Evolutionary conservation across 1,140 invertebrate species (phyloP).

Genomic region (Diabrotica virgifera): DNA sequence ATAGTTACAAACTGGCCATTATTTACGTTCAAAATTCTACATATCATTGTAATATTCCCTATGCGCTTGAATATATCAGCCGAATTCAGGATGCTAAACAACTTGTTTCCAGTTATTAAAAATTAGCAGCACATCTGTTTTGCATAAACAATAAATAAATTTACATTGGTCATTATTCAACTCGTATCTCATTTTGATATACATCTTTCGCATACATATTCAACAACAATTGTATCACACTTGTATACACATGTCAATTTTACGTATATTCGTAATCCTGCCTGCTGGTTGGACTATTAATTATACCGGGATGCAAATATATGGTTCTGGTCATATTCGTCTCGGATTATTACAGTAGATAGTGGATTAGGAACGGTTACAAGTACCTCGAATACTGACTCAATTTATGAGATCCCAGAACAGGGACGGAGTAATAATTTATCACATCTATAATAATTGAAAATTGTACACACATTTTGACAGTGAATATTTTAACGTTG

Average conservation of each 20-base stretch:
- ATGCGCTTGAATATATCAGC: not conserved
- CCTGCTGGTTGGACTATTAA: not conserved
- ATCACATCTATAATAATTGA: no score
- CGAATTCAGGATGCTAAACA: not conserved
- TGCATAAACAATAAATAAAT: not conserved
- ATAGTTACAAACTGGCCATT: no score
- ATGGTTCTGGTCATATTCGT: not conserved
- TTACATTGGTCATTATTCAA: not conserved
- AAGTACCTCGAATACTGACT: slow-evolving; percentile 2
- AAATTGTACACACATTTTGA: no score
- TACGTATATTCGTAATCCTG: not conserved
- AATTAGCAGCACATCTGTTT: not conserved
- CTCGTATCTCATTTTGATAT: not conserved
- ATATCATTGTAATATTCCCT: no score
- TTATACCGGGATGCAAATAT: slow-evolving; percentile 2
- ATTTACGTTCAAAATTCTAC: no score
- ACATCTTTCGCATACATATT: slow-evolving; percentile 2
- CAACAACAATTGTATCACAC: not conserved
- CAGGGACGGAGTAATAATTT: not conserved
- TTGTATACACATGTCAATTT: slow-evolving; percentile 3
- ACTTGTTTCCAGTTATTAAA: not conserved
- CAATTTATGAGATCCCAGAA: not conserved
- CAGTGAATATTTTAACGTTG: no score
- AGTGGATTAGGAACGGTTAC: slow-evolving; percentile 1
- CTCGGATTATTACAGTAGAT: not conserved